Evolutionary conservation across 2,888 invertebrate genomes (phyloP).

Genomic region (Apamea monoglypha): DNA sequence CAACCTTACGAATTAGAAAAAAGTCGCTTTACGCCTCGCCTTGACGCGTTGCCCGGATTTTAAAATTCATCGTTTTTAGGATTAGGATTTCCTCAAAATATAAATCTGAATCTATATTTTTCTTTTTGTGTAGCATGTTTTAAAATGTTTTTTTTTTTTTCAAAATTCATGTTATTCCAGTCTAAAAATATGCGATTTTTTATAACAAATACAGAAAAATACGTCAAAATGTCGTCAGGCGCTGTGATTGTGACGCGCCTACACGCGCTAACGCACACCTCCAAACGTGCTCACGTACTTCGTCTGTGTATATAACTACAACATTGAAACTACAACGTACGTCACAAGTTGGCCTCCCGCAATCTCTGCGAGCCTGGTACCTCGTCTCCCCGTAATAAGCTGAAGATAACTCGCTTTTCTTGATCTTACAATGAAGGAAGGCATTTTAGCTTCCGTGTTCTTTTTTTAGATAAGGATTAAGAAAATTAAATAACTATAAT

Average conservation of each 20-base stretch:
- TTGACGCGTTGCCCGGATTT: slow-evolving; percentile 70
- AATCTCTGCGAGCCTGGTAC: slow-evolving; percentile 87
- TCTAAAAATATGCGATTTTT: slow-evolving; percentile 54
- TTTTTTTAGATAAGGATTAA: slow-evolving; percentile 61
- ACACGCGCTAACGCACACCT: slow-evolving; percentile 83
- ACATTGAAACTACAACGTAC: slow-evolving; percentile 80
- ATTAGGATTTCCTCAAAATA: slow-evolving; percentile 37
- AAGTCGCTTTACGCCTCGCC: slow-evolving; percentile 81
- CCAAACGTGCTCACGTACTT: slow-evolving; percentile 69
- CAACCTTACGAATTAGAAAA: slow-evolving; percentile 90
- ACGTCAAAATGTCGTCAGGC: slow-evolving; percentile 77
- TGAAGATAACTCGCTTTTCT: slow-evolving; percentile 89
- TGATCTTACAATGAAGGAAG: slow-evolving; percentile 83
- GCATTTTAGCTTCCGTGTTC: slow-evolving; percentile 83
- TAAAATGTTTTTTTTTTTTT: not conserved
- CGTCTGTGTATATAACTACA: slow-evolving; percentile 72
- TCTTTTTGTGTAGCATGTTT: not conserved
- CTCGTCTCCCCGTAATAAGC: slow-evolving; percentile 89
- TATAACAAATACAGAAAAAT: slow-evolving; percentile 63
- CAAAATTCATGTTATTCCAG: not conserved
- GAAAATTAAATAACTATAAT: slow-evolving; percentile 33
- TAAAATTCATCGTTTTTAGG: slow-evolving; percentile 65
- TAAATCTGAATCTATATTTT: slow-evolving; percentile 8
- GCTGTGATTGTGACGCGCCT: slow-evolving; percentile 81
- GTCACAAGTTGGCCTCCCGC: slow-evolving; percentile 84